Evolutionary conservation across 2,113 vertebrate genomes (phyloP).

Genomic region (Athene cunicularia): DNA sequence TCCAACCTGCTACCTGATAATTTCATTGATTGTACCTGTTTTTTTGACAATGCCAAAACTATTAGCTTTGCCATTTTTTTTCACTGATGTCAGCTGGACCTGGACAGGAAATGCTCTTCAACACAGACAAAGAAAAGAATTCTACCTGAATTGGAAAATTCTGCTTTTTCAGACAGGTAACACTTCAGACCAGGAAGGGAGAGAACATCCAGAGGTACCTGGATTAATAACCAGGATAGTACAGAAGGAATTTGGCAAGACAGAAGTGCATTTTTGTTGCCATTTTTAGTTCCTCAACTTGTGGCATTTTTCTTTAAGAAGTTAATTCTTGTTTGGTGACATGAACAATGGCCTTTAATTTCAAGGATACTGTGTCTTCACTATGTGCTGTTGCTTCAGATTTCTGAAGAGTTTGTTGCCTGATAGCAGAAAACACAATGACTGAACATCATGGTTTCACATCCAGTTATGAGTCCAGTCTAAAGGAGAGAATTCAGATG

Average conservation of each 20-base stretch:
- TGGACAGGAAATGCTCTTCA: not conserved
- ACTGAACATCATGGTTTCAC: not conserved
- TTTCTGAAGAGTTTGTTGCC: not conserved
- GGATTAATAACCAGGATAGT: not conserved
- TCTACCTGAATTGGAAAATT: not conserved
- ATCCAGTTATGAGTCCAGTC: not conserved
- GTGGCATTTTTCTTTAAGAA: not conserved
- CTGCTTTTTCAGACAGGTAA: not conserved
- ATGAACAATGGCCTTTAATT: not conserved
- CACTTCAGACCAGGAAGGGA: not conserved
- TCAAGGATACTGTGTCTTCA: not conserved
- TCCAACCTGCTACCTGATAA: not conserved
- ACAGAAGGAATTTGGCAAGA: not conserved
- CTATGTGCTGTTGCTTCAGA: not conserved
- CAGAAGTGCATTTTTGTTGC: not conserved
- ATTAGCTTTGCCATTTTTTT: not conserved
- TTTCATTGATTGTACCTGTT: not conserved
- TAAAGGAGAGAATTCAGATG: not conserved
- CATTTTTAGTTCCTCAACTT: not conserved
- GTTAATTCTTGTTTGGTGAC: not conserved
- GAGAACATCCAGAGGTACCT: not conserved
- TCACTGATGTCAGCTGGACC: not conserved
- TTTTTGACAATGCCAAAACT: not conserved
- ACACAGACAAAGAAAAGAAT: not conserved
- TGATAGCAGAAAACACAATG: not conserved